Evolutionary conservation across 2,888 invertebrate genomes (phyloP).

Genomic region (Temnothorax unifasciatus): DNA sequence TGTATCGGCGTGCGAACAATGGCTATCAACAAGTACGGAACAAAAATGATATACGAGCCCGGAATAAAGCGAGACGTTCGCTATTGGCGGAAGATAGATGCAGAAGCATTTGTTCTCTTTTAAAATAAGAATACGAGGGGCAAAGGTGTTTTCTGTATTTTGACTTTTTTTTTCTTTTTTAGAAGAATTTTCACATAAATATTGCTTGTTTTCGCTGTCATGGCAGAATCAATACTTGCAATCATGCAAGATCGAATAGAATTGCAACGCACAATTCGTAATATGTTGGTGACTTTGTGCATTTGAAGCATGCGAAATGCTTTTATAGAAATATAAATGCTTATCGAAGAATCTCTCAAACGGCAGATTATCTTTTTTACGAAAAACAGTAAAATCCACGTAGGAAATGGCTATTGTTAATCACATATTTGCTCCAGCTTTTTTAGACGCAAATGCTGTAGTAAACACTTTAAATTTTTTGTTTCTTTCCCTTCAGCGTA

Average conservation of each 20-base stretch:
- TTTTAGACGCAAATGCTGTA: not conserved
- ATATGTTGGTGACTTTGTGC: not conserved
- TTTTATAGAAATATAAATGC: not conserved
- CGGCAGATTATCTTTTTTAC: not conserved
- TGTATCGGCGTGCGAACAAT: not conserved
- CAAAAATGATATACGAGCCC: not conserved
- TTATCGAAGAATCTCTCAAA: not conserved
- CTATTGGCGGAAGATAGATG: too few species aligned
- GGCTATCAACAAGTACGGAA: constrained; percentile 1
- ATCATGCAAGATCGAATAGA: not conserved
- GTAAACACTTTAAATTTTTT: not conserved
- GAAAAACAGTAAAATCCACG: not conserved
- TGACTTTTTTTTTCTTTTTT: not conserved
- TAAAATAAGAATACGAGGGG: not conserved
- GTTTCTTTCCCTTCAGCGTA: not conserved
- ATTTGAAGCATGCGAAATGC: not conserved
- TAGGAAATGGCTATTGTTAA: not conserved
- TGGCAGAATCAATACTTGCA: not conserved
- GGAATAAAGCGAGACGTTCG: not conserved
- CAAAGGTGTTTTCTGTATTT: not conserved
- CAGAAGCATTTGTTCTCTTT: not conserved
- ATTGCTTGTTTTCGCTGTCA: not conserved
- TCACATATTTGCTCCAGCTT: constrained; percentile 5
- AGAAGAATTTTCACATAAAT: not conserved
- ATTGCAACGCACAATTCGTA: not conserved